A percentile compares a stretch with the other conserved stretches of the same genome.
Evolutionary conservation across 35 echinoderm and acorn worm genomes (phyloP).

Genomic region (Amphiura filiformis): DNA sequence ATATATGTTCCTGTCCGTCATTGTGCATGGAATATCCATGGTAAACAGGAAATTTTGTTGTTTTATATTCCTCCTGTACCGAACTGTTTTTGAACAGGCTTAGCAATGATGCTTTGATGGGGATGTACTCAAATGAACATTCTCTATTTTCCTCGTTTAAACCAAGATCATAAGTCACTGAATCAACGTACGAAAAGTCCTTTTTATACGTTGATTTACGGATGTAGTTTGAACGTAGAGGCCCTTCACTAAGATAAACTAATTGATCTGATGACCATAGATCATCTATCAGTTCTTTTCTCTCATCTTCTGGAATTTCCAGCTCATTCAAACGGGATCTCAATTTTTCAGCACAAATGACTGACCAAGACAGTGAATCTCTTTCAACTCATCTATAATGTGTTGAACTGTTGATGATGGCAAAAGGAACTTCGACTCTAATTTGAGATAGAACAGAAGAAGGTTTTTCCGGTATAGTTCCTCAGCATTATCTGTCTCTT

Average conservation of each 20-base stretch:
- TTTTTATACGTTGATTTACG: constrained; percentile 4
- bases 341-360: not conserved
- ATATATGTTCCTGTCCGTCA: not conserved
- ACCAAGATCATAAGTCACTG: not conserved
- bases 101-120: constrained; percentile 8
- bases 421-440: not conserved
- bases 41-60: constrained; percentile 3
- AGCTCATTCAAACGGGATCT: not conserved
- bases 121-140: constrained; percentile 25
- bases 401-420: constrained; percentile 15
- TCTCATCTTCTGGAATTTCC: not conserved
- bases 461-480: not conserved
- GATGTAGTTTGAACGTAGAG: constrained; percentile 1
- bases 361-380: constrained; percentile 9
- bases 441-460: constrained; percentile 4
- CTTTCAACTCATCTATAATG: not conserved
- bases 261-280: constrained; percentile 14
- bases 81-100: constrained; percentile 1
- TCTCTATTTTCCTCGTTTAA: constrained; percentile 20
- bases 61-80: constrained; percentile 16
- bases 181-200: not conserved
- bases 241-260: not conserved
- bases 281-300: not conserved
- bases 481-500: not conserved
- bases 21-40: constrained; percentile 16